A percentile compares a stretch with the other conserved stretches of the same genome.
Evolutionary conservation across 2,113 vertebrate species (phyloP).

Genomic region (Seriola aureovittata): DNA sequence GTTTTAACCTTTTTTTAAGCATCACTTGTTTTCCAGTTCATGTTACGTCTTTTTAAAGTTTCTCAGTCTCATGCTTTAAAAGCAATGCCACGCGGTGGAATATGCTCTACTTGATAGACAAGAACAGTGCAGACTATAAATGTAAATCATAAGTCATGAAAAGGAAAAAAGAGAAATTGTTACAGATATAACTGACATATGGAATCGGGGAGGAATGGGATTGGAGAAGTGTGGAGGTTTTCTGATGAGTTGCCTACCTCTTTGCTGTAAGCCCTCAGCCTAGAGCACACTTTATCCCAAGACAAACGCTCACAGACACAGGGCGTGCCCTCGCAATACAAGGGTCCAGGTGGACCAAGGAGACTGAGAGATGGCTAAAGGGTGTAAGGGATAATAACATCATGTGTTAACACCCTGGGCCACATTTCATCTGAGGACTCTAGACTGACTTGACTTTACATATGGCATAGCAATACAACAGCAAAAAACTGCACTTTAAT

Average conservation of each 20-base stretch:
- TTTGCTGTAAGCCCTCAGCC: constrained; percentile 73
- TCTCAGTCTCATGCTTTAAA: constrained; percentile 25
- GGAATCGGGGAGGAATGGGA: constrained; percentile 58
- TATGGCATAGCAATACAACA: constrained; percentile 57
- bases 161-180: constrained; percentile 15
- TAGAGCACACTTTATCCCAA: constrained; percentile 73
- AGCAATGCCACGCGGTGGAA: background rate
- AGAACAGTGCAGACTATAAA: constrained; percentile 11
- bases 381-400: constrained; percentile 83
- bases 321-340: constrained; percentile 64
- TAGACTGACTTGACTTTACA: constrained; percentile 59
- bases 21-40: background rate
- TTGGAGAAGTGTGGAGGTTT: constrained; percentile 60
- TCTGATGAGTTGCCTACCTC: constrained; percentile 79
- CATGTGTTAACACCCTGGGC: constrained; percentile 76
- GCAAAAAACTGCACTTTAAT: constrained; percentile 21
- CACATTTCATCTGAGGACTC: constrained; percentile 66
- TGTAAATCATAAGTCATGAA: constrained; percentile 21
- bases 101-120: background rate
- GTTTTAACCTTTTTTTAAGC: background rate
- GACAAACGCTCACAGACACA: constrained; percentile 77
- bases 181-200: constrained; percentile 54
- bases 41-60: background rate
- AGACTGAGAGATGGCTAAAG: constrained; percentile 82
- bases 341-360: constrained; percentile 75